Evolutionary conservation across 2,888 invertebrate species (phyloP), one percentile per base, ranked within the genome.

Genomic region (Charanyca ferruginea): DNA sequence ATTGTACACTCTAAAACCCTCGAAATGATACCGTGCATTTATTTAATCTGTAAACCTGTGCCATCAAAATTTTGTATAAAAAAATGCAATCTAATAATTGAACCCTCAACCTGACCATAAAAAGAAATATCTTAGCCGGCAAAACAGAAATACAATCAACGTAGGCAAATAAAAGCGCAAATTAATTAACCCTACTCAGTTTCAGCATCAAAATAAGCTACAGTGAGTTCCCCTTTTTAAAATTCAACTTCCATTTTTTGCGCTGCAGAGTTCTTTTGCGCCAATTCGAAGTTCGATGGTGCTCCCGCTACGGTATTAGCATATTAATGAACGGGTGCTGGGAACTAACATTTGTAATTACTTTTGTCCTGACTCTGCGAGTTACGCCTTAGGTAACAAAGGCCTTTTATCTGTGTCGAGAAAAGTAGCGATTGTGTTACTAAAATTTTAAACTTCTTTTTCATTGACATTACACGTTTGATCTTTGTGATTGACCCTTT

Each of bases 261-360:
- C 71, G 73, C 67, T 71, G 63, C 64, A 65, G 76, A 71, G 78
- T 76, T 85, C 83, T 85, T 81, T 82, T 85, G 85, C 84, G 80
- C 87, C 86, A 85, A 88, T 89, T 87, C 85, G 81, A 85, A 86
- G 89, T 90, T 90, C 90, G 89, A 89, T 85, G 87, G 86, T 83
- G 81, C 84, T 76, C 82, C 73, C 80, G 84, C 83, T 72, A 88
- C 88, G 68, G 85, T 86, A 92, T 93, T 93, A 90, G 91, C 93
- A 93, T 93, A 93, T 91, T 93, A 92, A 93, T 92, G 92, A 92
- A 89, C 85, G 83, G 71, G 67, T 67, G 75, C 79, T 79, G 65
- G 74, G 80, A 83, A 83, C 80, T 83, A 83, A 83, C 84, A 84
- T 81, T 84, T 83, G 87, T 85, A 86, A 86, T 86, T 87, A 86